A percentile compares a stretch with the other conserved stretches of the same genome.
Evolutionary conservation across 2,113 vertebrate genomes (phyloP).

Genomic region (Eolophus roseicapilla): DNA sequence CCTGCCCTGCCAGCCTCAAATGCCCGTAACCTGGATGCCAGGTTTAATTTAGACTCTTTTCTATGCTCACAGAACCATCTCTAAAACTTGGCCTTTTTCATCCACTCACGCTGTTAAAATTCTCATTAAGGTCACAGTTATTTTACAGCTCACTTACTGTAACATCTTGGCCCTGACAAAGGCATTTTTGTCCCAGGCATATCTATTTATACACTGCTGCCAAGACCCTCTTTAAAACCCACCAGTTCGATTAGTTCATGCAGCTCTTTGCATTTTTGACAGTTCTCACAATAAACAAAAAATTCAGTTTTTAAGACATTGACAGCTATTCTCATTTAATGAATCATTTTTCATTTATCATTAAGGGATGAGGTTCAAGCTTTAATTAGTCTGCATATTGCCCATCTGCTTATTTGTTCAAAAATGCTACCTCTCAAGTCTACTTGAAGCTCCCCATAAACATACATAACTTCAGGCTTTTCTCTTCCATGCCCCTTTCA

Average conservation of each 20-base stretch:
- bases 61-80: neutral
- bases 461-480: neutral
- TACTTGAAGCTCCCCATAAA: neutral
- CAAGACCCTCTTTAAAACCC: neutral
- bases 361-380: neutral
- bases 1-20: neutral
- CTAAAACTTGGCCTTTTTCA: neutral
- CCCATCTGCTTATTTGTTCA: neutral
- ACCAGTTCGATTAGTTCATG: neutral
- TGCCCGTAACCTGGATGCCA: neutral
- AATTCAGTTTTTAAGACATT: neutral
- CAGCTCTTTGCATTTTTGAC: neutral
- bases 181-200: neutral
- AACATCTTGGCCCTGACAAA: conserved; percentile 11
- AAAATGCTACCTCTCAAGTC: neutral
- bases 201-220: neutral
- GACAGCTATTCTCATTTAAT: neutral
- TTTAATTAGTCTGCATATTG: neutral
- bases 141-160: neutral
- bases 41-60: neutral
- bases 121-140: conserved; percentile 15
- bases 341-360: neutral
- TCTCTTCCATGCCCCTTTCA: neutral
- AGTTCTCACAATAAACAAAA: neutral
- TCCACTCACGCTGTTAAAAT: neutral